Base-by-base conservation (phyloP, 2,797 vertebrate genomes). In the Notolabrus celidotus region DNA sequence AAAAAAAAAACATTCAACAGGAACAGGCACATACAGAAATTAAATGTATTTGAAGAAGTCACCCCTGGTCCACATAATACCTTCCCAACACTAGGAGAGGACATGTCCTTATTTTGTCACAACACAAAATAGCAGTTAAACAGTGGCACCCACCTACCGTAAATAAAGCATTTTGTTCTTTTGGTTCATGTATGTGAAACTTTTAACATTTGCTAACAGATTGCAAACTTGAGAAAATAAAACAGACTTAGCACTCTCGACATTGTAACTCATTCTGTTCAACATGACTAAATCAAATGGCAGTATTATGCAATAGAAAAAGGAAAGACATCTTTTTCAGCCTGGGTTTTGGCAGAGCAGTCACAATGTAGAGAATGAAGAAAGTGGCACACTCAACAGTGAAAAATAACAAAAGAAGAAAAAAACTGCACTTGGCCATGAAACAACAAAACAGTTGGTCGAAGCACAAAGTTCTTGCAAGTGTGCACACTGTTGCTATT, bases 191-290 rank as follows among this genome's bases (percentile, higher is more conserved):
- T 73, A 57, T 82, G 52, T 74, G 56, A 71, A 71, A 64, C 39
- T 38, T 61, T 33, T 27, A 25, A 86, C 61, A 43, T 72, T 49
- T 45, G 61, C 10, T 29, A 54, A 86, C 71, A 82, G 50, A 61
- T 52, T 67, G 52, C 43, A 79, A 66, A 76, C 34, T 50, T 65
- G 41, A 23, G 27, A 71, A 77, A 87, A 87, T 86, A 89, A 91
- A 91, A 91, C 90, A 92, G 89, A 92, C 89, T 90, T 93, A 87
- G 89, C 76, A 86, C 88, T 89, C 70, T 79, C 33, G 29, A 91
- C 89, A 90, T 87, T 89, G 88, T 84, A 86, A 86, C 77, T 79
- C 83, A 71, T 85, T 85, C 82, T 77, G 58, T 79, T 90, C 63
- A 79, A 81, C 73, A 67, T 85, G 86, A 89, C 79, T 67, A 88